phyloP scores from a whole-genome alignment of 2,888 invertebrate species.

The Drosophila prostipennis region DNA sequence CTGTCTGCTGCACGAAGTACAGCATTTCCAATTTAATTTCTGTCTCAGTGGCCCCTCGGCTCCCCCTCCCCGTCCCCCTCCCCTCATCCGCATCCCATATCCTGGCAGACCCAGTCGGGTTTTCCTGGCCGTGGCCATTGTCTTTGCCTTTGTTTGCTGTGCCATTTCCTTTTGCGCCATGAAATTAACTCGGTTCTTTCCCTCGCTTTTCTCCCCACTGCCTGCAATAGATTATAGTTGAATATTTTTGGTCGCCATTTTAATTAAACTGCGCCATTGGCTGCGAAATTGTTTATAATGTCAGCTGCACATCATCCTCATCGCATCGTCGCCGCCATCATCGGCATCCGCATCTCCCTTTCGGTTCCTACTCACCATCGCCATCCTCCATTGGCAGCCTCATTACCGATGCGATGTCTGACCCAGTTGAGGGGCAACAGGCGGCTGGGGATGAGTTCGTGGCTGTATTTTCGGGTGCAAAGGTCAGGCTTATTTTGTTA shows the following conservation, averaged over 20 bases:
- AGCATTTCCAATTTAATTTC: constrained; percentile 77
- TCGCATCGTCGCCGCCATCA: constrained; percentile 21
- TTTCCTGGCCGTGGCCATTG: constrained; percentile 62
- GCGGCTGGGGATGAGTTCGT: constrained; percentile 30
- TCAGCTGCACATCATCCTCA: constrained; percentile 44
- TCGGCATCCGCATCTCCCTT: constrained; percentile 11
- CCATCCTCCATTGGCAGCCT: constrained; percentile 13
- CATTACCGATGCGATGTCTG: constrained; percentile 45
- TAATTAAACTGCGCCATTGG: constrained; percentile 62
- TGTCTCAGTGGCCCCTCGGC: constrained; percentile 57
- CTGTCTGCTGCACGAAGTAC: constrained; percentile 60
- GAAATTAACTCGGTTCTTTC: constrained; percentile 63
- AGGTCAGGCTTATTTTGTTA: constrained; percentile 9
- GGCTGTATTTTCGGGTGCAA: constrained; percentile 10
- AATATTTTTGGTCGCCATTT: constrained; percentile 55
- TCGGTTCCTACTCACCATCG: constrained; percentile 3
- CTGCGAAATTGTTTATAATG: constrained; percentile 60
- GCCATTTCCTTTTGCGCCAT: constrained; percentile 68
- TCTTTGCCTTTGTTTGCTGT: constrained; percentile 75
- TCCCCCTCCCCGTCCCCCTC: constrained; percentile 5
- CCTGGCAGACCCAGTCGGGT: constrained; percentile 33
- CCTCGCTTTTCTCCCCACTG: neutral
- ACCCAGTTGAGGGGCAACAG: constrained; percentile 43
- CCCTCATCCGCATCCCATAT: constrained; percentile 25
- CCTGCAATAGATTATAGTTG: constrained; percentile 58